phyloP scores from a whole-genome alignment of 2,113 vertebrate species.

The Clarias gariepinus region DNA sequence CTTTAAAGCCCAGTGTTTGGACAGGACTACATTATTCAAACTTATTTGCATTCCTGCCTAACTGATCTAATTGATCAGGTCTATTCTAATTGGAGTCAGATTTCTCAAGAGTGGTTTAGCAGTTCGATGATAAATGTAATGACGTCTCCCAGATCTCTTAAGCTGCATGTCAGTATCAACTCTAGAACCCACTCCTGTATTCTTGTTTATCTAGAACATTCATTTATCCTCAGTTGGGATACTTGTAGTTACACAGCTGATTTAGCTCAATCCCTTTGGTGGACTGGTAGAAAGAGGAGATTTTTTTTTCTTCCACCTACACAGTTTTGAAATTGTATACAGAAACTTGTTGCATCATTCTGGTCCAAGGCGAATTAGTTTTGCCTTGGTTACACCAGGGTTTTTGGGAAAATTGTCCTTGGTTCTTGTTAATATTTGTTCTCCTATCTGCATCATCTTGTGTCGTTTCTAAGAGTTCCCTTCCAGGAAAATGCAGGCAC shows the following conservation, averaged over 20 bases:
- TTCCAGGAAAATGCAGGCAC: conserved; percentile 12
- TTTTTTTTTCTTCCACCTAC: neutral
- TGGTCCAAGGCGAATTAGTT: neutral
- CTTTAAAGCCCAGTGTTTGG: conserved; percentile 7
- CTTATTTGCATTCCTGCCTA: conserved; percentile 28
- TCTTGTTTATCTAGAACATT: neutral
- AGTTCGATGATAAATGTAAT: neutral
- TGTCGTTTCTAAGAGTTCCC: conserved; percentile 6
- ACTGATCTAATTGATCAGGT: conserved; percentile 12
- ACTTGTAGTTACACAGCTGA: neutral
- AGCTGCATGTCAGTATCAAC: neutral
- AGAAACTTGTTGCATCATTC: neutral
- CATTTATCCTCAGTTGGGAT: neutral
- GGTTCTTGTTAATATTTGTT: neutral
- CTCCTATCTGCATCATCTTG: neutral
- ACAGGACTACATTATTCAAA: neutral
- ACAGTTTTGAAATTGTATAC: neutral
- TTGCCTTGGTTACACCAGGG: neutral
- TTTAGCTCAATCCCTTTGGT: neutral
- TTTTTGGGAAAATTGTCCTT: neutral
- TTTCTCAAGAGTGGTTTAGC: neutral
- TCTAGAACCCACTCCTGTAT: neutral
- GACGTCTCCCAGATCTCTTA: neutral
- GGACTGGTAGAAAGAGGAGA: neutral
- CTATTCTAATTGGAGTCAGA: neutral